Evolutionary conservation across 2,113 vertebrate genomes (phyloP), one percentile per base, ranked within the genome.

Genomic region (Numida meleagris): DNA sequence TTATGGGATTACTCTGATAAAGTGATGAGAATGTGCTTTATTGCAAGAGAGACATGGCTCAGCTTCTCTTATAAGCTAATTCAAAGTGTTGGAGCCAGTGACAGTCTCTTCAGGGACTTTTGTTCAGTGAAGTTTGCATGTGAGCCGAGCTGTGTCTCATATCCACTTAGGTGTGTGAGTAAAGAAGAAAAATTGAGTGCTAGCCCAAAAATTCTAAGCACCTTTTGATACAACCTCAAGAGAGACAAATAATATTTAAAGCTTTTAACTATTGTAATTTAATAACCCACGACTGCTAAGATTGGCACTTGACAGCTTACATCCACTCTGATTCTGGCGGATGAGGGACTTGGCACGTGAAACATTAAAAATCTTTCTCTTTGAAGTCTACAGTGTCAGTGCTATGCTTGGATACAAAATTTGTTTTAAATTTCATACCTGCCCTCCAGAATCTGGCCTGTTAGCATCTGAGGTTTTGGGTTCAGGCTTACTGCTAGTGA

Each of bases 11-110:
- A 43, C 45, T 6, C 17, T 70, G 40, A 27, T 83, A 58, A 73
- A 34, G 14, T 12, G 0, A 88, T 55, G 75, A 85, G 82, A 80
- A 80, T 40, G 34, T 68, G 27, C 38, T 88, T 73, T 86, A 21
- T 53, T 85, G 46, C 34, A 62, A 46, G 45, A 24, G 18, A 33
- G 38, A 40, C 5, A 8, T 27, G 38, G n/a, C 38, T 89, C 42
- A 77, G 25, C 34, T 34, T 74, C 34, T 75, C 43, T 81, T n/a
- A 24, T 19, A 46, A 55, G 10, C 4, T 40, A 45, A 45, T 5
- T 19, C 0, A 0, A 85, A 71, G 2, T 42, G 23, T 1, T 63
- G 38, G 73, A 86, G 50, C 6, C 42, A 46, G 10, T 12, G 17
- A 36, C 34, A 77, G 20, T 9, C 6, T 86, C 58, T 80, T 58